These are phyloP conservation scores for Menura novaehollandiae DNA, from an alignment of 2,113 vertebrate genomes.

Conservation along the genomic window DNA sequence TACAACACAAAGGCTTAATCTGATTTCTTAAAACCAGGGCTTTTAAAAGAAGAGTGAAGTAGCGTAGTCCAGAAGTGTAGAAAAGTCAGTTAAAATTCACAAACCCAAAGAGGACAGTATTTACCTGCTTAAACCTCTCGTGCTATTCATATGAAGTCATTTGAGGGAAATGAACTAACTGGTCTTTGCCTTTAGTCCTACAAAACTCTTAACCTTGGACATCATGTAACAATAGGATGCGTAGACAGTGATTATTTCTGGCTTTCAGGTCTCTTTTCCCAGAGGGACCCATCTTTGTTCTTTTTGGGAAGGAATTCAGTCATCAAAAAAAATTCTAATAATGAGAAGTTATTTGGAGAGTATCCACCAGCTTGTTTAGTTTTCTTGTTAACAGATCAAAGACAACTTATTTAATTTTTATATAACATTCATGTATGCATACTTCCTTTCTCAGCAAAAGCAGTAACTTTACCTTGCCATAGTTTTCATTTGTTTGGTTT, in stretches of 20 bases:
- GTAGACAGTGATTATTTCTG: constrained; percentile 9
- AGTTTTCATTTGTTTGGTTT: not conserved
- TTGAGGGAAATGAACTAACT: not conserved
- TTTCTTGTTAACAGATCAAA: constrained; percentile 32
- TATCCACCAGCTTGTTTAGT: constrained; percentile 13
- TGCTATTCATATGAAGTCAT: not conserved
- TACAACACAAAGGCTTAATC: not conserved
- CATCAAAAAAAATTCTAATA: not conserved
- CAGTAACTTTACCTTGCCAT: not conserved
- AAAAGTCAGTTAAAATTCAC: not conserved
- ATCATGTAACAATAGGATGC: not conserved
- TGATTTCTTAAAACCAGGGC: not conserved
- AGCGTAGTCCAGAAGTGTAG: not conserved
- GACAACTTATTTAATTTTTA: constrained; percentile 1
- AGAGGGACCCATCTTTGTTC: constrained; percentile 5
- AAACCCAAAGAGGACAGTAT: not conserved
- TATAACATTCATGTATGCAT: constrained; percentile 16
- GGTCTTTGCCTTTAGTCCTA: not conserved
- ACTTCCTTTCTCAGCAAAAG: constrained; percentile 33
- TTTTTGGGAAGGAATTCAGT: not conserved
- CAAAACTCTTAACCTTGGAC: not conserved
- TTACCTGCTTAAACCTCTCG: not conserved
- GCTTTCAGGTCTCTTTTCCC: not conserved
- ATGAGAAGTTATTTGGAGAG: constrained; percentile 15
- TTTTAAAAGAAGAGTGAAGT: not conserved